Base-by-base conservation (phyloP, 2,113 vertebrate species). In the Clupea harengus region DNA sequence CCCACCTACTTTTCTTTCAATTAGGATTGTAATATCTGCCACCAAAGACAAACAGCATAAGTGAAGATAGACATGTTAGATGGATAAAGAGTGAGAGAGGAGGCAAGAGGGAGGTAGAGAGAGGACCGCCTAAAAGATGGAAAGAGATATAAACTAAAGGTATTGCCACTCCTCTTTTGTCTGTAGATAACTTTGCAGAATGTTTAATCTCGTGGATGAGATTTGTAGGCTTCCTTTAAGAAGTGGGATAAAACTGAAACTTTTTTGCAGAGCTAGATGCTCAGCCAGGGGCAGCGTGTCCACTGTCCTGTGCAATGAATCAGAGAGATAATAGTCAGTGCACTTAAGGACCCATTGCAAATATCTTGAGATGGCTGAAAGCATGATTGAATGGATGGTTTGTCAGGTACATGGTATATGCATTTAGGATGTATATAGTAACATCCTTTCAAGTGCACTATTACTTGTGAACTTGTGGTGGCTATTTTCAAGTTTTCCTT, bases 261-360 rank as follows among this genome's bases (percentile, higher is more conserved):
- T 20, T 86, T 60, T 84, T 20, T 13, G 39, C 67, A 57, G 52
- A 57, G 82, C 47, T 46, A 82, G 78, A 52, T 57, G 22, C 50
- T 52, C 46, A 81, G 54, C 82, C 60, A 32, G 86, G 49, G 82
- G 60, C 49, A 81, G 50, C 85, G 82, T 54, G 80, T 81, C 44
- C 52, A 80, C 49, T 84, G 85, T 60, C 39, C 1, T 81, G 81
- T 81, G 45, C 67, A 87, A 85, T 88, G 81, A 89, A 82, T 57
- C 78, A 86, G 50, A 22, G 54, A 20, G 18, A 60, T 60, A 60
- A 17, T n/a, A 60, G 20, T 5, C 2, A 60, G 54, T 60, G 54
- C 54, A 60, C 54, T 60, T 60, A 60, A 22, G 54, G 54, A 60
- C 54, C 54, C 54, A 6, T 60, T 60, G 54, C 17, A 60, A 60